These are phyloP conservation scores for Zele albiditarsus DNA, from an alignment of 2,888 invertebrate genomes.

Conservation along the genomic window DNA sequence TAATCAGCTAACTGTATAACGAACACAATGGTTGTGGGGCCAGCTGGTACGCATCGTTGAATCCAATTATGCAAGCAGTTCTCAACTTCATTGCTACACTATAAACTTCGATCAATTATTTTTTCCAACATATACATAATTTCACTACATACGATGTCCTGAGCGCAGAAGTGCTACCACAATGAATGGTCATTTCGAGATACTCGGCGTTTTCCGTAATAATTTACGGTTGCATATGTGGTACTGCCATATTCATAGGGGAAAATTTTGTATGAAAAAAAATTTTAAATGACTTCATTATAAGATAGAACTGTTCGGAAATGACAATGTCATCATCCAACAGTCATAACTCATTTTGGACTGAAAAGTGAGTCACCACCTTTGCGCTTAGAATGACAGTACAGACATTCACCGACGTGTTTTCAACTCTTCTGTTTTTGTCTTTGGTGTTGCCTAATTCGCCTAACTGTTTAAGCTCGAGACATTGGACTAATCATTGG, in stretches of 20 bases:
- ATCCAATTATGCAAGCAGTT: slow-evolving; percentile 68
- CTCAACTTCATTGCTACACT: slow-evolving; percentile 59
- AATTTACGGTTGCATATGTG: too few relatives aligned
- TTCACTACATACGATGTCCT: neutral
- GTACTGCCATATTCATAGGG: too few relatives aligned
- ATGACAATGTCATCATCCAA: too few relatives aligned
- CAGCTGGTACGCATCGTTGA: slow-evolving; percentile 67
- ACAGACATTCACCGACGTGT: neutral
- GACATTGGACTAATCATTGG: neutral
- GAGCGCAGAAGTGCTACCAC: too few relatives aligned
- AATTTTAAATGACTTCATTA: too few relatives aligned
- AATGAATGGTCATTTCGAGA: too few relatives aligned
- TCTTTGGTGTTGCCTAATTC: neutral
- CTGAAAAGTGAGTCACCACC: too few relatives aligned
- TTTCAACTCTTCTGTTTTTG: neutral
- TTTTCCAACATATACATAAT: neutral
- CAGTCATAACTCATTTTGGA: too few relatives aligned
- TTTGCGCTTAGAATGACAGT: neutral
- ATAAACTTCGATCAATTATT: neutral
- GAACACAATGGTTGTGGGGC: slow-evolving; percentile 66
- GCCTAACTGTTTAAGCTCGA: neutral
- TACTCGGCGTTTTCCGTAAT: too few relatives aligned
- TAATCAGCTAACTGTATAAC: slow-evolving; percentile 66
- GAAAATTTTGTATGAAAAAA: too few relatives aligned
- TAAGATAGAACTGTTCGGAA: too few relatives aligned